Conservation (phyloP, 1,140 invertebrate genomes). For the Planococcus citri region DNA sequence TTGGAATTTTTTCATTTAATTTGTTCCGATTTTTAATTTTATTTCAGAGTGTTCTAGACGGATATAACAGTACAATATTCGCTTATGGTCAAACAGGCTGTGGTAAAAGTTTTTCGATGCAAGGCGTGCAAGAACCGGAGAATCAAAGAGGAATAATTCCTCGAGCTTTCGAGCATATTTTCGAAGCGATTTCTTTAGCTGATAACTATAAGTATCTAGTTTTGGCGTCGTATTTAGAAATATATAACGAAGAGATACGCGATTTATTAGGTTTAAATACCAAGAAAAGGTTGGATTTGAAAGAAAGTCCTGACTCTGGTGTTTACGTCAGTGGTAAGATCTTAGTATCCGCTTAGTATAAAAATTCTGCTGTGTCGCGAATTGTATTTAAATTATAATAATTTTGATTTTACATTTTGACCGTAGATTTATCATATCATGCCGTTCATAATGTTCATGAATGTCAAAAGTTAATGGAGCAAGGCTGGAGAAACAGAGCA, state of each 20-base stretch:
- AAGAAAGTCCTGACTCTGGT: constrained; percentile 66
- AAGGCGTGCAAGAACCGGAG: constrained; percentile 45
- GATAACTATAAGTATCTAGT: constrained; percentile 72
- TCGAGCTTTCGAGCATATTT: constrained; percentile 78
- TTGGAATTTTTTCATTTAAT: no score
- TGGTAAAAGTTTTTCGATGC: constrained; percentile 72
- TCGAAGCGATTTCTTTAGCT: constrained; percentile 76
- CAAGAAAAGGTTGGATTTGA: constrained; percentile 56
- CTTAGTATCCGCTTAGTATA: no score
- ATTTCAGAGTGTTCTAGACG: constrained; percentile 64
- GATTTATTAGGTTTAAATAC: constrained; percentile 57
- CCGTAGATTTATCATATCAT: constrained; percentile 52
- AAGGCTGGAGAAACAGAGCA: constrained; percentile 59
- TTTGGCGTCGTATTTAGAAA: constrained; percentile 83
- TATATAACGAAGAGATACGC: constrained; percentile 80
- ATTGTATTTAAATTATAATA: no score
- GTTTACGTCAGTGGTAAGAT: constrained; percentile 59
- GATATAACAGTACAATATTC: constrained; percentile 77
- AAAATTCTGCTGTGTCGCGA: no score
- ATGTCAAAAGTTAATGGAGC: constrained; percentile 58
- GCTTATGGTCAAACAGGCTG: constrained; percentile 82
- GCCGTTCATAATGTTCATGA: constrained; percentile 61
- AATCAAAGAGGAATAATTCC: constrained; percentile 65
- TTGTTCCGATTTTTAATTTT: no score
- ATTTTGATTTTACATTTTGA: no score